A percentile compares a stretch with the other conserved stretches of the same genome.
phyloP scores from a whole-genome alignment of 2,888 invertebrate species.

The Sinodicranocentrus sp. region DNA sequence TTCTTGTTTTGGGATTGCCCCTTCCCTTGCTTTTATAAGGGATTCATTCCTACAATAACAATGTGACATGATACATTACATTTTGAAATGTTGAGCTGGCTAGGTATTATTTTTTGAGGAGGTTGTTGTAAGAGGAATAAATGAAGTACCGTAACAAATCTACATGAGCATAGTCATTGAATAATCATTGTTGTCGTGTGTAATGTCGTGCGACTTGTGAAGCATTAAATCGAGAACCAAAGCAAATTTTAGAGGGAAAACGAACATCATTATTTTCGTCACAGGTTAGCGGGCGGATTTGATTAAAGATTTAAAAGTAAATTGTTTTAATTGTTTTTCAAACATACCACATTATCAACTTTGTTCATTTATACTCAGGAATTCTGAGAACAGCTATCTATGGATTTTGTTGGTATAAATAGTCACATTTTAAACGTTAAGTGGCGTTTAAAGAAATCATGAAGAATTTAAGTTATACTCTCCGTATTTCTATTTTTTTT shows the following conservation, averaged over 20 bases:
- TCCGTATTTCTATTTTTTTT: no score
- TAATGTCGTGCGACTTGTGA: background rate
- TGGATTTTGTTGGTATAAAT: no score
- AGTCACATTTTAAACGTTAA: no score
- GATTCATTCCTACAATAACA: background rate
- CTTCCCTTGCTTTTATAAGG: background rate
- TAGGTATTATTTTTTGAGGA: background rate
- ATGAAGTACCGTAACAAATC: slow-evolving; percentile 56
- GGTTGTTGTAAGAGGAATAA: slow-evolving; percentile 7
- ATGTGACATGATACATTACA: slow-evolving; percentile 11
- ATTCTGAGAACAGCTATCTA: no score
- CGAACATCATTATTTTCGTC: no score
- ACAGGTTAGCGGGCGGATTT: no score
- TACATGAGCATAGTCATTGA: slow-evolving; percentile 28
- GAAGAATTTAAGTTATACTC: no score
- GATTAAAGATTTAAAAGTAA: no score
- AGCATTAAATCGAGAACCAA: slow-evolving; percentile 64
- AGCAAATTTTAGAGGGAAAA: slow-evolving; percentile 47
- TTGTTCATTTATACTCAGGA: no score
- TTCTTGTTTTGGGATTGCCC: background rate
- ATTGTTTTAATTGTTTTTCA: no score
- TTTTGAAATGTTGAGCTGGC: background rate
- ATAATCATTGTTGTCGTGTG: slow-evolving; percentile 18
- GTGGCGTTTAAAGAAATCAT: no score
- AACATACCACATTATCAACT: no score